phyloP scores from a whole-genome alignment of 2,113 vertebrate genomes.

The Gymnorhina tibicen region DNA sequence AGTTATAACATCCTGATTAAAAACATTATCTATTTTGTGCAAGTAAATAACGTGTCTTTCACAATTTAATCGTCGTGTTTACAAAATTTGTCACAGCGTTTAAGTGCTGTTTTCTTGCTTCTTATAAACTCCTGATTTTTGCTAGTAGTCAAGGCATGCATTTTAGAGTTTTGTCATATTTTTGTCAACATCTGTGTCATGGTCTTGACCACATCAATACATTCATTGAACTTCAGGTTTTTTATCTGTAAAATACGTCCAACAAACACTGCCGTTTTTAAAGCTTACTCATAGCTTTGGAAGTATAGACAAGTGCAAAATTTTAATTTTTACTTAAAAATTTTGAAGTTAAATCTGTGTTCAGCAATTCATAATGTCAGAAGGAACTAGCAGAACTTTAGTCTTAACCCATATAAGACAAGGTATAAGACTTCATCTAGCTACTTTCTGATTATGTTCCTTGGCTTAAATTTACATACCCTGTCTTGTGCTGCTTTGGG shows the following conservation, averaged over 20 bases:
- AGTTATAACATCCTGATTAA: neutral
- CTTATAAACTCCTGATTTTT: neutral
- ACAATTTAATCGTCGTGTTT: neutral
- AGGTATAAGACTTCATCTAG: neutral
- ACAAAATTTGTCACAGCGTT: neutral
- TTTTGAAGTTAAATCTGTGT: neutral
- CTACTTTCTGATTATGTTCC: neutral
- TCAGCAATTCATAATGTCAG: neutral
- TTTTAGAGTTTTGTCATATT: neutral
- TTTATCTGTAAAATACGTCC: neutral
- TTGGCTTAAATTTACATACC: neutral
- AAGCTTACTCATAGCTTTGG: neutral
- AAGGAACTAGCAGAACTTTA: neutral
- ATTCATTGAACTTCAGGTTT: neutral
- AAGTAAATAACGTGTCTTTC: neutral
- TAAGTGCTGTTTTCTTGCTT: neutral
- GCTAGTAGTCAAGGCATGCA: neutral
- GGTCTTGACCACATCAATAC: neutral
- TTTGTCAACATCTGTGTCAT: neutral
- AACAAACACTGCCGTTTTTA: neutral
- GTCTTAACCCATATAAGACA: neutral
- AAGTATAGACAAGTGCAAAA: neutral
- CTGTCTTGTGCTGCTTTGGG: neutral
- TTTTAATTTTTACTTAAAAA: neutral
- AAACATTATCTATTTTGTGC: neutral